Evolutionary conservation across 2,797 vertebrate genomes (phyloP).

Genomic region (Mustela erminea): DNA sequence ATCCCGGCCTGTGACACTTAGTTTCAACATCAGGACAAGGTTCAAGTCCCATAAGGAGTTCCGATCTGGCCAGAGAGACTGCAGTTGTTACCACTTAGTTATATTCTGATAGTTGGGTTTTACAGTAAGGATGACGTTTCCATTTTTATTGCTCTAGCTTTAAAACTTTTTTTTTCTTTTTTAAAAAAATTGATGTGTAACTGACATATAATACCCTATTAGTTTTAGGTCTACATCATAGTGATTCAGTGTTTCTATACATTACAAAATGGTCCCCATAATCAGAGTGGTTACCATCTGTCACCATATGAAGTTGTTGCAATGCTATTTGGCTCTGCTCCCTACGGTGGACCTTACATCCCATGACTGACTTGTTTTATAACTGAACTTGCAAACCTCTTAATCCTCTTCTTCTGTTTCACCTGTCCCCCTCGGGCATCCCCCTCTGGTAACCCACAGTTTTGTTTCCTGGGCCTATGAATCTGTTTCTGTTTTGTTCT

Average conservation of each 20-base stretch:
- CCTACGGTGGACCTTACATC: neutral
- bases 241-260: neutral
- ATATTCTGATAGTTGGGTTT: neutral
- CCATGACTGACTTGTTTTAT: neutral
- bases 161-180: neutral
- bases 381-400: neutral
- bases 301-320: neutral
- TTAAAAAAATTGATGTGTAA: neutral
- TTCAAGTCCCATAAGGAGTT: neutral
- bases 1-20: rapidly evolving
- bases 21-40: neutral
- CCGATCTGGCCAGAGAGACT: neutral
- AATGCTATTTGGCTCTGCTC: neutral
- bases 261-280: neutral
- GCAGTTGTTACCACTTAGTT: neutral
- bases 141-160: neutral
- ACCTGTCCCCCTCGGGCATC: neutral
- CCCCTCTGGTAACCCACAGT: neutral
- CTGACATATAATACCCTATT: neutral
- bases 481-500: neutral
- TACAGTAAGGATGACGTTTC: neutral
- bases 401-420: neutral
- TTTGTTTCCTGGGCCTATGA: neutral
- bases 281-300: neutral
- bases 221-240: neutral